A percentile compares a stretch with the other conserved stretches of the same genome.
Conservation (phyloP, 2,113 vertebrate species). For the Dasyornis broadbenti region DNA sequence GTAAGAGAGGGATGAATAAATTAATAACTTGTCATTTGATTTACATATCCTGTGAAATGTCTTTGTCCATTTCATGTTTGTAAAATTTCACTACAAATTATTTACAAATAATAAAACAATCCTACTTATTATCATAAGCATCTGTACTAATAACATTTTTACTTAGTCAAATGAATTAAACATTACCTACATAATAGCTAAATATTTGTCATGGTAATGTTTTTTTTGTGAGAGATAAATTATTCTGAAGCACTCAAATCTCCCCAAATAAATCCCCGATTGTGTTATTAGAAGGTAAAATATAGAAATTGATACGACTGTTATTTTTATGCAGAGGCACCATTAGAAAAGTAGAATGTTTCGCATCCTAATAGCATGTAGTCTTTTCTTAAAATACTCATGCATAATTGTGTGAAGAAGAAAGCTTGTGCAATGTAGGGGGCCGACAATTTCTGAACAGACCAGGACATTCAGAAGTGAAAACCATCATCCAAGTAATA, state of each 20-base stretch:
- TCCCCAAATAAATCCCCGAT: conserved; percentile 53
- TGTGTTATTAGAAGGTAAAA: conserved; percentile 65
- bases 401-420: not conserved
- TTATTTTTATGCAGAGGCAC: not conserved
- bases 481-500: not conserved
- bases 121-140: conserved; percentile 71
- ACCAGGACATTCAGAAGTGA: not conserved
- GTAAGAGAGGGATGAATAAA: not conserved
- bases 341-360: not conserved
- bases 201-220: conserved; percentile 37
- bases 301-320: not conserved
- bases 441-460: not conserved
- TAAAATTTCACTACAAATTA: conserved; percentile 8
- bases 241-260: conserved; percentile 60
- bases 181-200: conserved; percentile 31
- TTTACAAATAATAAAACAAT: conserved; percentile 56
- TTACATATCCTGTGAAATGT: not conserved
- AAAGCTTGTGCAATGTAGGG: not conserved
- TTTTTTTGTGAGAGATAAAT: conserved; percentile 64
- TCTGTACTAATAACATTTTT: conserved; percentile 68
- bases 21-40: not conserved
- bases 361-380: not conserved
- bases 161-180: conserved; percentile 75
- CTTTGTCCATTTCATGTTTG: conserved; percentile 19
- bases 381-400: conserved; percentile 2